Conservation (phyloP, 2,888 invertebrate genomes). For the Tethea ocularis region DNA sequence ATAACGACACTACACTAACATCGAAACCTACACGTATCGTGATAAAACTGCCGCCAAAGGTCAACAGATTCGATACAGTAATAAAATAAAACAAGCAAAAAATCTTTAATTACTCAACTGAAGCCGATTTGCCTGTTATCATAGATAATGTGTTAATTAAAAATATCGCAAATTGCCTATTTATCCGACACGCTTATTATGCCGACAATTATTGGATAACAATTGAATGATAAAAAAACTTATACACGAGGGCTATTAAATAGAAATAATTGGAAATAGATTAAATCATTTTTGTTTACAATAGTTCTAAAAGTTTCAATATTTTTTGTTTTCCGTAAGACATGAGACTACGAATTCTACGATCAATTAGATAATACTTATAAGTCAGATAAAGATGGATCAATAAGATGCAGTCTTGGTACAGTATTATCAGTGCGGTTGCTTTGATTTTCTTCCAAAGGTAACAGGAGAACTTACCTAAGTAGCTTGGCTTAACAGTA, state of each 20-base stretch:
- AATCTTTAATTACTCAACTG: not conserved
- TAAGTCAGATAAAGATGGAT: no score
- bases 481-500: no score
- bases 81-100: constrained; percentile 2
- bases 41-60: not conserved
- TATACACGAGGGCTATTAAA: not conserved
- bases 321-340: not conserved
- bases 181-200: constrained; percentile 23
- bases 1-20: no score
- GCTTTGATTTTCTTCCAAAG: no score
- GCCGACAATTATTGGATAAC: constrained; percentile 22
- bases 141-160: constrained; percentile 4
- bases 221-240: not conserved
- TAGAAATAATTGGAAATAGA: not conserved
- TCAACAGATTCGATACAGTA: not conserved
- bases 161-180: not conserved
- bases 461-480: no score
- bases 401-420: no score
- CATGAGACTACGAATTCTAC: not conserved
- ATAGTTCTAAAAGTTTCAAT: not conserved
- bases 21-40: no score
- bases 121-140: not conserved
- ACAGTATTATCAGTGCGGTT: no score
- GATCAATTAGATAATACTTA: no score
- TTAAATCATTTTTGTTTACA: not conserved